A percentile compares a stretch with the other conserved stretches of the same genome.
phyloP scores from a whole-genome alignment of 2,888 invertebrate species.

The Notodonta dromedarius region DNA sequence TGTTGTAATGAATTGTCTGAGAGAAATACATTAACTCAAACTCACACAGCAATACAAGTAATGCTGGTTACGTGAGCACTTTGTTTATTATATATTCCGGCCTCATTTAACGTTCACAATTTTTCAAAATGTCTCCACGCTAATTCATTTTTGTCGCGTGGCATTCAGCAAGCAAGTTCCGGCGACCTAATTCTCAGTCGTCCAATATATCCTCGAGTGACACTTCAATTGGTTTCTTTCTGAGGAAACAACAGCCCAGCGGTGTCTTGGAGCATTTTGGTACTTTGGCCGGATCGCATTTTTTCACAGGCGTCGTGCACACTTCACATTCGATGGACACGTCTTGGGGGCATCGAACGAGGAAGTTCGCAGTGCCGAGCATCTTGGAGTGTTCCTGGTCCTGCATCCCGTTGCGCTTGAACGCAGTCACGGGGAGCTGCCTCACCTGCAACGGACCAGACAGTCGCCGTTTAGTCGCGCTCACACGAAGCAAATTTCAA shows the following conservation, averaged over 20 bases:
- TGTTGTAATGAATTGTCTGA: not conserved
- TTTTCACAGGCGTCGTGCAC: constrained; percentile 48
- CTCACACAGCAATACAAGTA: constrained; percentile 34
- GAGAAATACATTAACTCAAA: constrained; percentile 18
- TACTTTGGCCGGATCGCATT: constrained; percentile 66
- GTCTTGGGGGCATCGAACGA: constrained; percentile 64
- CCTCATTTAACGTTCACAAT: constrained; percentile 34
- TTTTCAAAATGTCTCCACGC: constrained; percentile 24
- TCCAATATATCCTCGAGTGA: constrained; percentile 64
- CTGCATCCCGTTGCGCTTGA: constrained; percentile 80
- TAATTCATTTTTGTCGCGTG: constrained; percentile 16
- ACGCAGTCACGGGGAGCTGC: constrained; percentile 69
- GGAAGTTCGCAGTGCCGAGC: constrained; percentile 70
- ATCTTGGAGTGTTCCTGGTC: constrained; percentile 74
- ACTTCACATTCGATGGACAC: constrained; percentile 65
- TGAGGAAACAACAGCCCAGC: constrained; percentile 45
- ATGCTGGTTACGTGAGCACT: constrained; percentile 47
- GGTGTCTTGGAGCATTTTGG: constrained; percentile 45
- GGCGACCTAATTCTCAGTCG: constrained; percentile 42
- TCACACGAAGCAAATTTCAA: constrained; percentile 32
- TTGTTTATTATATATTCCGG: constrained; percentile 27
- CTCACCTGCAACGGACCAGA: constrained; percentile 76
- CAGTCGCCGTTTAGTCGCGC: constrained; percentile 53
- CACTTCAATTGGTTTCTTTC: constrained; percentile 66
- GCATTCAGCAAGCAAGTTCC: constrained; percentile 15